phyloP scores from a whole-genome alignment of 2,888 invertebrate genomes.

The Arrhopalites spinosus region DNA sequence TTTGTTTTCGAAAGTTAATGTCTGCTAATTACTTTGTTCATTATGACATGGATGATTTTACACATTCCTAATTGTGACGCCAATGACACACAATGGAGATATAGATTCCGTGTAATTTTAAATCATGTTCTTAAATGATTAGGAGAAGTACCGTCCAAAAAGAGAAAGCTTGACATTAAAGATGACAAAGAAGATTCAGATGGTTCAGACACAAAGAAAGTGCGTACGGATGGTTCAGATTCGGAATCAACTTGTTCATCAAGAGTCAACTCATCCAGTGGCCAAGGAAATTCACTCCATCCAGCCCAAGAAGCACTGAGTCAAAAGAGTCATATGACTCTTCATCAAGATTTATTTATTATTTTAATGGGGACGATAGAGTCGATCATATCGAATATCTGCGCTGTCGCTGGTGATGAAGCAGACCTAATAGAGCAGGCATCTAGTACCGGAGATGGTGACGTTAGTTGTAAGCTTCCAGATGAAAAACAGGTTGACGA shows the following conservation, averaged over 20 bases:
- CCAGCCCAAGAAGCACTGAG: slow-evolving; percentile 39
- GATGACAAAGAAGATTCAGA: slow-evolving; percentile 31
- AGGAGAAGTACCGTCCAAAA: slow-evolving; percentile 46
- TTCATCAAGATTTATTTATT: slow-evolving; percentile 50
- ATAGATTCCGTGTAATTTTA: no score
- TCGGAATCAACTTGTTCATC: slow-evolving; percentile 34
- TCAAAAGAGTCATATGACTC: slow-evolving; percentile 46
- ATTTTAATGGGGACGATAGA: slow-evolving; percentile 51
- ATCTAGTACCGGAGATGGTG: not conserved
- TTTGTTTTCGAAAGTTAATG: not conserved
- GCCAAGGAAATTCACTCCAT: slow-evolving; percentile 13
- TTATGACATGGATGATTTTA: slow-evolving; percentile 5
- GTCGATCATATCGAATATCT: slow-evolving; percentile 36
- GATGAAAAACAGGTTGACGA: not conserved
- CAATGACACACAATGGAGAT: no score
- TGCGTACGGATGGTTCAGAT: slow-evolving; percentile 19
- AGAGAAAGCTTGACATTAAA: slow-evolving; percentile 38
- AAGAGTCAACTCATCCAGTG: slow-evolving; percentile 32
- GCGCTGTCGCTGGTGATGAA: not conserved
- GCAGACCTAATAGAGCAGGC: not conserved
- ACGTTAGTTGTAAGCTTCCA: not conserved
- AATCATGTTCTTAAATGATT: not conserved
- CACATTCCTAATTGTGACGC: no score
- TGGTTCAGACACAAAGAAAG: slow-evolving; percentile 8
- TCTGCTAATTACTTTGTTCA: not conserved